Evolutionary conservation across 2,797 vertebrate species (phyloP).

Genomic region (Urophycis tenuis): DNA sequence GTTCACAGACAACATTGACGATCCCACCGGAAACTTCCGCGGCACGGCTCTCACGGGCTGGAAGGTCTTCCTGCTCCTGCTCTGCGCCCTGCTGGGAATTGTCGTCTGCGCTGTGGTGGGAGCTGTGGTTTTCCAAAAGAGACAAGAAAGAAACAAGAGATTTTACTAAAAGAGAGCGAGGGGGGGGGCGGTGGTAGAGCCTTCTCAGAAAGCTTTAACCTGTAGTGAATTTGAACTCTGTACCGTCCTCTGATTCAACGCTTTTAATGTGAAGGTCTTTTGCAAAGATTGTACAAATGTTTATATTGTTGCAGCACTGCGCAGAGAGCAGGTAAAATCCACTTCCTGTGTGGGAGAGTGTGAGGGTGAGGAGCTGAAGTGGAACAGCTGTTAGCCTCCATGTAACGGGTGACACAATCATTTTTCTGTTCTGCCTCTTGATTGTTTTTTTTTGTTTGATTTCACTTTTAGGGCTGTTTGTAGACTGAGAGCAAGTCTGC

Average conservation of each 20-base stretch:
- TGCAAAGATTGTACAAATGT: conserved; percentile 64
- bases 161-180: conserved; percentile 78
- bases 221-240: not conserved
- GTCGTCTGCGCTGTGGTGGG: conserved; percentile 92
- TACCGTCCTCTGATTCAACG: conserved; percentile 43
- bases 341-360: not conserved
- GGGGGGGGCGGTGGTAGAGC: not conserved
- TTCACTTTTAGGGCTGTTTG: not conserved
- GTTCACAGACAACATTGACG: conserved; percentile 86
- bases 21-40: conserved; percentile 93
- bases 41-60: conserved; percentile 91
- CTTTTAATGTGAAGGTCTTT: conserved; percentile 65
- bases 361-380: not conserved
- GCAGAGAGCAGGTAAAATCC: conserved; percentile 11
- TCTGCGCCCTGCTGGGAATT: conserved; percentile 90
- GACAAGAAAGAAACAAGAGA: conserved; percentile 95
- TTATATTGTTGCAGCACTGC: conserved; percentile 60
- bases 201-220: conserved; percentile 3
- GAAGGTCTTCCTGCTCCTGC: conserved; percentile 92
- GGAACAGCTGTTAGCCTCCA: not conserved
- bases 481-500: not conserved
- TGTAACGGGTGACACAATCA: not conserved
- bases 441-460: not conserved
- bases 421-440: not conserved
- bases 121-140: conserved; percentile 94